phyloP scores from a whole-genome alignment of 2,113 vertebrate genomes.

The Ophiodon elongatus region DNA sequence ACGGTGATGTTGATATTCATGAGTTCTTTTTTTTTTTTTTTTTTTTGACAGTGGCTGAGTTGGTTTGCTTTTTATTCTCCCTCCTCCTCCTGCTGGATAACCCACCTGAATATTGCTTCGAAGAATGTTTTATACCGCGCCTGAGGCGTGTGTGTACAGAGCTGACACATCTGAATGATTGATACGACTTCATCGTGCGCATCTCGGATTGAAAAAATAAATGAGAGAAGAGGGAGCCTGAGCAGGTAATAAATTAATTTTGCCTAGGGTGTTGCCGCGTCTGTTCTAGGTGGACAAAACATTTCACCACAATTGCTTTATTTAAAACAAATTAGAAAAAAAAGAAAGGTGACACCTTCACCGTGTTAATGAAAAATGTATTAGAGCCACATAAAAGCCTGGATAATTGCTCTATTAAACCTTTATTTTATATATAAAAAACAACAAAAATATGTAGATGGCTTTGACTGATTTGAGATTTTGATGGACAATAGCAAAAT shows the following conservation, averaged over 20 bases:
- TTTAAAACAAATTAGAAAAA: constrained; percentile 12
- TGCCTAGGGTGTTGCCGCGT: constrained; percentile 45
- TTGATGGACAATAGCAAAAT: too few relatives aligned
- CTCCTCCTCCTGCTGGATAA: constrained; percentile 33
- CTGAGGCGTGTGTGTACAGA: constrained; percentile 50
- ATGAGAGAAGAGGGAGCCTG: constrained; percentile 25
- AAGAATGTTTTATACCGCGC: constrained; percentile 66
- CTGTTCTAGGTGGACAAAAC: constrained; percentile 38
- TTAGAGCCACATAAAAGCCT: neutral
- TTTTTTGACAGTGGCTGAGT: constrained; percentile 31
- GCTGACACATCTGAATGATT: constrained; percentile 72
- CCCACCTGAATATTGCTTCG: constrained; percentile 51
- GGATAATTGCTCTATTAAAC: neutral
- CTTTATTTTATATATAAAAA: neutral
- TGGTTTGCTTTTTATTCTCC: constrained; percentile 22
- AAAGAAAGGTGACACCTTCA: neutral
- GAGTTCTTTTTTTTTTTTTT: constrained; percentile 54
- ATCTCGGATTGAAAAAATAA: constrained; percentile 70
- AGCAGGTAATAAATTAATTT: constrained; percentile 46
- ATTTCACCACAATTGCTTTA: constrained; percentile 5
- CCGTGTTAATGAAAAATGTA: constrained; percentile 2
- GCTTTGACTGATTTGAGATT: too few relatives aligned
- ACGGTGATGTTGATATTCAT: constrained; percentile 67
- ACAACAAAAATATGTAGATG: too few relatives aligned
- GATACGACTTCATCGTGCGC: constrained; percentile 60